phyloP scores from a whole-genome alignment of 2,888 invertebrate genomes.

The Allacma fusca region DNA sequence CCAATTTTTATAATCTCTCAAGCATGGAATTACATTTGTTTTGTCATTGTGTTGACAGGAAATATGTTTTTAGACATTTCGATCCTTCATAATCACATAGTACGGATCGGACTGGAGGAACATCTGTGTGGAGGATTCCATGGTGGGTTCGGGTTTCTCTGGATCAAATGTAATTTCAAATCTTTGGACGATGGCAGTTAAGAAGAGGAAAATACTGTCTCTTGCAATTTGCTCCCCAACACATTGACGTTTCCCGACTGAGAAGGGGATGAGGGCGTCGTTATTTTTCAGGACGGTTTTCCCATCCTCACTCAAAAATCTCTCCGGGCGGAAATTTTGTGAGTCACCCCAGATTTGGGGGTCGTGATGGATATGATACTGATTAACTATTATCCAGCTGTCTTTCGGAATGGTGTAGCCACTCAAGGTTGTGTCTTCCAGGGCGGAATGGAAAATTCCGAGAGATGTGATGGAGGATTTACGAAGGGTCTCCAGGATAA shows the following conservation, averaged over 20 bases:
- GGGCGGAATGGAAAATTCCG: conserved; percentile 45
- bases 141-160: not conserved
- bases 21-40: no score
- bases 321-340: conserved; percentile 47
- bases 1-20: no score
- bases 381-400: conserved; percentile 35
- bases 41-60: no score
- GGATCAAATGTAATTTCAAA: conserved; percentile 21
- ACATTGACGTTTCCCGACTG: conserved; percentile 33
- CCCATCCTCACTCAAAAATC: conserved; percentile 49
- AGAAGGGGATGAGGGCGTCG: conserved; percentile 27
- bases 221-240: conserved; percentile 27
- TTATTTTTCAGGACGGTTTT: conserved; percentile 22
- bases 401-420: conserved; percentile 46
- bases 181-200: conserved; percentile 10
- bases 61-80: not conserved
- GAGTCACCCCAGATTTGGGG: conserved; percentile 51
- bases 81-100: conserved; percentile 6
- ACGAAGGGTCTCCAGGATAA: conserved; percentile 49
- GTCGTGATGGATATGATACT: conserved; percentile 46
- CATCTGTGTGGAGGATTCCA: not conserved
- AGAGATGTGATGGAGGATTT: conserved; percentile 42
- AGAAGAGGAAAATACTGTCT: conserved; percentile 28
- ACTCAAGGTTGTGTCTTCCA: conserved; percentile 19
- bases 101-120: not conserved